These are phyloP conservation scores for Ctenopoma kingsleyae DNA, from an alignment of 2,797 vertebrate genomes.

Conservation along the genomic window DNA sequence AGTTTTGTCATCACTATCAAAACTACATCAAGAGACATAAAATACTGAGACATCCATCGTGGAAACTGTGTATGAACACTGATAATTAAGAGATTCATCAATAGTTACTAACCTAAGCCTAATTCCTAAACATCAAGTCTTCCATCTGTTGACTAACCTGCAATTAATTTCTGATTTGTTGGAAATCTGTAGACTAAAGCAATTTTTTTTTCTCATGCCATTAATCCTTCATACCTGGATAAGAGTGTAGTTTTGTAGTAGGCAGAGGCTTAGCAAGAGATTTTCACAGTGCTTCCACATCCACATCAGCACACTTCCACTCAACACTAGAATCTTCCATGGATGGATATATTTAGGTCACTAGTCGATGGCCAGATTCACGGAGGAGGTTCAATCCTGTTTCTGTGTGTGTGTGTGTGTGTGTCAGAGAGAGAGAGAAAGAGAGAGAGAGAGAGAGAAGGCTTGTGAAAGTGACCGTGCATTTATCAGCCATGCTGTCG, in stretches of 20 bases:
- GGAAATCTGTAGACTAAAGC: background rate
- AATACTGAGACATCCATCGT: background rate
- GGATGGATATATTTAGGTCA: constrained; percentile 74
- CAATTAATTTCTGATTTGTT: background rate
- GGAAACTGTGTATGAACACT: background rate
- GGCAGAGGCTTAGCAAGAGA: constrained; percentile 11
- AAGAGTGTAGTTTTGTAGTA: constrained; percentile 4
- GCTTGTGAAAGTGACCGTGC: constrained; percentile 53
- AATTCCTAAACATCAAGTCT: background rate
- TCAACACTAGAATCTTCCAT: constrained; percentile 47
- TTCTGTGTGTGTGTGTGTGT: constrained; percentile 12
- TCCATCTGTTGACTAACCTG: background rate
- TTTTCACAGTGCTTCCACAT: constrained; percentile 21
- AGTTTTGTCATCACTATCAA: too few relatives aligned
- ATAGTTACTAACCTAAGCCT: too few relatives aligned
- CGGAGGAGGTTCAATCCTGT: constrained; percentile 35
- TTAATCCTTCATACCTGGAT: constrained; percentile 1
- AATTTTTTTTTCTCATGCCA: background rate
- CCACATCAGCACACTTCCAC: constrained; percentile 40
- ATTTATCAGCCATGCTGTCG: constrained; percentile 65
- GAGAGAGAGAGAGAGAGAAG: constrained; percentile 15
- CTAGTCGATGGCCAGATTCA: constrained; percentile 60
- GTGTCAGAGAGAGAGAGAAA: constrained; percentile 10
- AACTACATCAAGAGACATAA: background rate
- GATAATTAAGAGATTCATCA: background rate